Evolutionary conservation across 2,797 vertebrate species (phyloP).

Genomic region (Ctenopoma kingsleyae): DNA sequence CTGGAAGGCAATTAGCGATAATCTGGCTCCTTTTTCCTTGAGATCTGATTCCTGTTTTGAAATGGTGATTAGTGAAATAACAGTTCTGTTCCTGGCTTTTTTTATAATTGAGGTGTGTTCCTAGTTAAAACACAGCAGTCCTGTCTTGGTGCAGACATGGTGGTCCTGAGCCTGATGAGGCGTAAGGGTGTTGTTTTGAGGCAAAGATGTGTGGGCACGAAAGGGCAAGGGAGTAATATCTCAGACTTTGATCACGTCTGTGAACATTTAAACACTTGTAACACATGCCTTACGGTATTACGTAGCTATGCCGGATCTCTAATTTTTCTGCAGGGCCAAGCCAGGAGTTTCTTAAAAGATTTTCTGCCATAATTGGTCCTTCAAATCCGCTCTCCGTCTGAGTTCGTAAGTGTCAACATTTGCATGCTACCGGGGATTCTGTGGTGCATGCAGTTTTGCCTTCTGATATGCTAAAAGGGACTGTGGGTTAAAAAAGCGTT

Average conservation of each 20-base stretch:
- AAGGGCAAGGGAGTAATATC: constrained; percentile 47
- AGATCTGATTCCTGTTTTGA: constrained; percentile 62
- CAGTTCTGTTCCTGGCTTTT: constrained; percentile 43
- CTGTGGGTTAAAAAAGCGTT: constrained; percentile 22
- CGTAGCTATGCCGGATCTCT: constrained; percentile 52
- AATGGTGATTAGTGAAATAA: constrained; percentile 66
- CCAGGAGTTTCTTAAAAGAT: constrained; percentile 71
- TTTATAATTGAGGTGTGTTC: constrained; percentile 56
- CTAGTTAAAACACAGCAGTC: constrained; percentile 45
- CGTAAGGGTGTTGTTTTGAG: constrained; percentile 51
- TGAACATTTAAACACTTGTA: constrained; percentile 71
- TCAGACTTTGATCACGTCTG: constrained; percentile 81
- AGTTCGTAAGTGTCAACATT: constrained; percentile 74
- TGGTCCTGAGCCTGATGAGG: constrained; percentile 52
- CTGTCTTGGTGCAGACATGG: constrained; percentile 42
- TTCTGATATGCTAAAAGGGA: constrained; percentile 60
- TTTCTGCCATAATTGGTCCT: constrained; percentile 80
- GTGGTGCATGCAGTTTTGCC: constrained; percentile 61
- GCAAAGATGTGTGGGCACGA: constrained; percentile 51
- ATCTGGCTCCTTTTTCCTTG: constrained; percentile 48
- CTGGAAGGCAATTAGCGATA: constrained; percentile 71
- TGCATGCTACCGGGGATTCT: constrained; percentile 70
- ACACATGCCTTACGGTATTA: constrained; percentile 70
- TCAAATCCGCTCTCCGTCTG: constrained; percentile 72
- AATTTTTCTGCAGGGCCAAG: constrained; percentile 67